Conservation (phyloP, 2,113 vertebrate species). For the Eira barbara region DNA sequence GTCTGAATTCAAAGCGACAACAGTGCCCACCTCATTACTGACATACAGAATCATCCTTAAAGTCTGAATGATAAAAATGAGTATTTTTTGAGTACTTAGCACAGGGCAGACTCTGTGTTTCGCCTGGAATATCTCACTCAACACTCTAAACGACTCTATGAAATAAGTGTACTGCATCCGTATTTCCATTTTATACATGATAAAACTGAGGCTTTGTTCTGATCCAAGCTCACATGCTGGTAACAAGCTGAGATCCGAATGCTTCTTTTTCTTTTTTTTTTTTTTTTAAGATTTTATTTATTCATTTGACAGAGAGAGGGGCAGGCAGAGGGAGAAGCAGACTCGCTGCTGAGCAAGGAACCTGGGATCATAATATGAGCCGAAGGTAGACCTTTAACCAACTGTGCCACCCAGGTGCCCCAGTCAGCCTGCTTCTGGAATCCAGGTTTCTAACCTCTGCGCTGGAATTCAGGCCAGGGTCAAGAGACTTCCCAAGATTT, state of each 20-base stretch:
- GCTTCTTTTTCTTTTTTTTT: too few relatives aligned
- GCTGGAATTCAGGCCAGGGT: background rate
- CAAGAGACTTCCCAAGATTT: background rate
- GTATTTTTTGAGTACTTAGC: background rate
- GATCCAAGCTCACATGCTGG: background rate
- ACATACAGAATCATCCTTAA: background rate
- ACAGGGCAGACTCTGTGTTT: background rate
- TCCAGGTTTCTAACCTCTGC: background rate
- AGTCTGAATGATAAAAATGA: background rate
- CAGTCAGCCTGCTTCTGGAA: background rate
- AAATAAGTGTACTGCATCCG: background rate
- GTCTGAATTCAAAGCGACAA: background rate
- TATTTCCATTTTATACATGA: background rate
- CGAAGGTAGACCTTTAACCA: background rate
- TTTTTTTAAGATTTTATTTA: too few relatives aligned
- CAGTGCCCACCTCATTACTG: background rate
- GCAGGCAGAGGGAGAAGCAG: too few relatives aligned
- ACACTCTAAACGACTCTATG: background rate
- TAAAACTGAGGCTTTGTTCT: background rate
- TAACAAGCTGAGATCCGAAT: background rate
- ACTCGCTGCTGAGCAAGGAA: too few relatives aligned
- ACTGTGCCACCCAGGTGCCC: background rate
- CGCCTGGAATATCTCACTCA: background rate
- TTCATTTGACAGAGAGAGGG: too few relatives aligned
- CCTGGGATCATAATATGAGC: background rate